Conservation (phyloP, 2,113 vertebrate genomes). For the Acanthochromis polyacanthus region DNA sequence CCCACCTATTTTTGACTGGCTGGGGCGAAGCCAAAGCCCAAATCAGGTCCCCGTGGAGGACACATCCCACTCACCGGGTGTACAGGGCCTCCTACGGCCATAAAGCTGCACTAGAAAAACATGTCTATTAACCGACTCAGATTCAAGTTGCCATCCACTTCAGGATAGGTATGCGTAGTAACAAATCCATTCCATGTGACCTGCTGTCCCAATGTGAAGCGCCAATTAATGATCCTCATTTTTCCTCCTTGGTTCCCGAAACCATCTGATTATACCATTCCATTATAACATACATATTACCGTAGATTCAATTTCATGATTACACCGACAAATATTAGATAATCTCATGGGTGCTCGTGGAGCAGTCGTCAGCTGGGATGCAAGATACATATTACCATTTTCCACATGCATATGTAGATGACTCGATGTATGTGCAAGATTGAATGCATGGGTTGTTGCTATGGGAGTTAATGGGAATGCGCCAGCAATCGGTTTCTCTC, state of each 20-base stretch:
- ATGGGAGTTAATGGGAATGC: conserved; percentile 58
- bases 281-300: conserved; percentile 35
- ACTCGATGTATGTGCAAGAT: conserved; percentile 39
- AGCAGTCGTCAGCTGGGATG: conserved; percentile 28
- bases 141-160: conserved; percentile 22
- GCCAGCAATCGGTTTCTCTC: conserved; percentile 35
- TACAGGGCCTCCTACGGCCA: conserved; percentile 18
- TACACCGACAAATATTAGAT: conserved; percentile 62
- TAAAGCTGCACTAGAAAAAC: not conserved
- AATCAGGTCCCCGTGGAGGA: conserved; percentile 40
- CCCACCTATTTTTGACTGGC: conserved; percentile 6
- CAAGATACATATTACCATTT: conserved; percentile 50
- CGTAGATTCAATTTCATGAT: conserved; percentile 63
- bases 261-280: conserved; percentile 39
- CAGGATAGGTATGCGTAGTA: not conserved
- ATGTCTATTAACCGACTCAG: conserved; percentile 8
- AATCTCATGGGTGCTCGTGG: conserved; percentile 28
- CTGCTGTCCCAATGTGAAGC: conserved; percentile 20
- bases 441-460: conserved; percentile 56
- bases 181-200: conserved; percentile 21
- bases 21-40: conserved; percentile 49
- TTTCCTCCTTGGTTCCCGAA: conserved; percentile 28
- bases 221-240: conserved; percentile 50
- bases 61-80: conserved; percentile 31
- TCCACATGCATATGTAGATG: conserved; percentile 47